phyloP scores from a whole-genome alignment of 2,888 invertebrate species.

The Calameuta filiformis region DNA sequence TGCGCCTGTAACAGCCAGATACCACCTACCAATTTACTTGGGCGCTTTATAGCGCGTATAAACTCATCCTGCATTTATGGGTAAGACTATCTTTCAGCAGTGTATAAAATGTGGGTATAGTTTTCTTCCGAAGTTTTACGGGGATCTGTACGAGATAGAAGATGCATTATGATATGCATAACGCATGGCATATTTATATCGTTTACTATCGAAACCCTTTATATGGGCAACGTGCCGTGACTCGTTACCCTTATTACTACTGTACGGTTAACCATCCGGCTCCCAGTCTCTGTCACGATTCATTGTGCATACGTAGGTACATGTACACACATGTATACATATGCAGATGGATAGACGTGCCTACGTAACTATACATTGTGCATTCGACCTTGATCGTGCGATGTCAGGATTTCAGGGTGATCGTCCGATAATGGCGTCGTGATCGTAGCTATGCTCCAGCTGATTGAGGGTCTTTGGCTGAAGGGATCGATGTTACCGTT shows the following conservation, averaged over 20 bases:
- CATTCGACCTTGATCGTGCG: not conserved
- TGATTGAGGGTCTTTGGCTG: not conserved
- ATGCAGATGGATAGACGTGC: not conserved
- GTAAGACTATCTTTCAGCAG: not conserved
- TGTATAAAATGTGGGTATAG: not conserved
- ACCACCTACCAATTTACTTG: not conserved
- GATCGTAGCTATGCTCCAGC: not conserved
- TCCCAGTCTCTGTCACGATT: not conserved
- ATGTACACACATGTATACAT: not conserved
- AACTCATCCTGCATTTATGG: not conserved
- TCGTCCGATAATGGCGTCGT: not conserved
- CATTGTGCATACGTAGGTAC: not conserved
- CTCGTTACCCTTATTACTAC: not conserved
- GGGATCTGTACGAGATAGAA: not conserved
- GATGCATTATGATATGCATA: not conserved
- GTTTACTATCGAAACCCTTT: not conserved
- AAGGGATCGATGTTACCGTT: not conserved
- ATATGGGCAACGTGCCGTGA: not conserved
- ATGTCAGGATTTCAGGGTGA: not conserved
- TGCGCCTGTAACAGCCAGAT: not conserved
- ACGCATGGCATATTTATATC: not conserved
- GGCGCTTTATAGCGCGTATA: not conserved
- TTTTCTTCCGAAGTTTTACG: not conserved
- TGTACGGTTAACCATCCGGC: not conserved
- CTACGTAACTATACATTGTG: not conserved